Evolutionary conservation across 2,888 invertebrate species (phyloP), one percentile per base, ranked within the genome.

Genomic region (Athetis lepigone): DNA sequence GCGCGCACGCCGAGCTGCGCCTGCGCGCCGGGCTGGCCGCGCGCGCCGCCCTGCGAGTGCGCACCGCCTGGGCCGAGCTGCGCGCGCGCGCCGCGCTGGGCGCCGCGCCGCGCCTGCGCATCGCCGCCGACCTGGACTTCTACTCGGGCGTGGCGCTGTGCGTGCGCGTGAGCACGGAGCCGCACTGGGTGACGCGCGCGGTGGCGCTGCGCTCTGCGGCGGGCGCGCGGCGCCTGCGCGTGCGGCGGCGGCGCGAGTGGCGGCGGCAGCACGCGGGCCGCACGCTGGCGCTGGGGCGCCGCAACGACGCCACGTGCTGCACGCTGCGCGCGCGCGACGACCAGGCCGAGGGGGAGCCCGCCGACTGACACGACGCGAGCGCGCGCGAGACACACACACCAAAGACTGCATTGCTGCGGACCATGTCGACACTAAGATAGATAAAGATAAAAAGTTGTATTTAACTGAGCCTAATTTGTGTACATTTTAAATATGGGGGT

Each of bases 91-190:
- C 57, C 57, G 59, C 40, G 36, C 23, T 70, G 43, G 29, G 33
- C 25, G 80, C 65, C 36, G 55, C 39, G 19, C 66, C 72, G 52
- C 65, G 61, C 19, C 74, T 80, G 66, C 71, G 60, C 75, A 64
- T 91, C 57, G 79, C 79, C 54, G 80, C 88, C 43, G 86, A 90
- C 79, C 83, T 90, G 46, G 92, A 93, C 87, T 92, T 92, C 88
- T 90, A 92, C 88, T 84, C 82, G 55, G 79, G 45, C 61, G 82
- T 83, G 75, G 80, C 88, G 82, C 85, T 91, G 68, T 93, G 93
- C 85, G 92, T 91, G 83, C 90, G 90, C 81, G 85, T 76, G 37
- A 39, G 60, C 56, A 46, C 75, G 37, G 84, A 62, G 47, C 71
- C 65, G 39, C 80, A 82, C 74, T 13, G 0, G 21, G 11, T 8